A percentile compares a stretch with the other conserved stretches of the same genome.
Evolutionary conservation across 2,113 vertebrate species (phyloP).

Genomic region (Hippocampus abdominalis): DNA sequence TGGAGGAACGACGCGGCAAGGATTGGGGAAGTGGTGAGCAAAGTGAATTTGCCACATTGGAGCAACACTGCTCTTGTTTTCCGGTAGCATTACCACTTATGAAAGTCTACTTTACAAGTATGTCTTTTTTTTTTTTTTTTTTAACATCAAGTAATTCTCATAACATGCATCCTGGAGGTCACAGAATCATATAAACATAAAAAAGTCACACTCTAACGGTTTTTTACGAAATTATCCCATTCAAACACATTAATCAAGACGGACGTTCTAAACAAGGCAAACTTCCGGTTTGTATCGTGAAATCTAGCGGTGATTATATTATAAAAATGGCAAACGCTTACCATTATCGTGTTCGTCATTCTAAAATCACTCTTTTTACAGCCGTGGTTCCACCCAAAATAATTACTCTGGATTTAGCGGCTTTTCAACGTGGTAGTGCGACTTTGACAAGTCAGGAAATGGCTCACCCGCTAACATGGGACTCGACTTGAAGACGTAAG

Average conservation of each 20-base stretch:
- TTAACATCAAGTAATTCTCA: background rate
- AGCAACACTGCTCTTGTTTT: background rate
- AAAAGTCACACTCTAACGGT: background rate
- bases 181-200: background rate
- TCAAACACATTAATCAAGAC: background rate
- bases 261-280: background rate
- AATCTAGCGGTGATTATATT: too few relatives aligned
- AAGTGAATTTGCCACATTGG: slow-evolving; percentile 14
- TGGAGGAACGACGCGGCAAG: background rate
- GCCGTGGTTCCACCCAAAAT: background rate
- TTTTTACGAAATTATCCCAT: background rate
- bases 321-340: background rate
- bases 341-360: background rate
- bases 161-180: background rate
- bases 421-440: background rate
- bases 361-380: background rate
- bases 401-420: background rate
- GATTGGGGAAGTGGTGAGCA: background rate
- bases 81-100: background rate
- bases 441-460: background rate
- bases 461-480: background rate
- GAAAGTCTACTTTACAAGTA: background rate
- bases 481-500: too few relatives aligned
- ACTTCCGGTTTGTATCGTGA: background rate
- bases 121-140: too few relatives aligned